Percentiles rank a stretch among this genome's conserved stretches.
Conservation (phyloP, 2,797 vertebrate species). For the Phaenicophaeus curvirostris region DNA sequence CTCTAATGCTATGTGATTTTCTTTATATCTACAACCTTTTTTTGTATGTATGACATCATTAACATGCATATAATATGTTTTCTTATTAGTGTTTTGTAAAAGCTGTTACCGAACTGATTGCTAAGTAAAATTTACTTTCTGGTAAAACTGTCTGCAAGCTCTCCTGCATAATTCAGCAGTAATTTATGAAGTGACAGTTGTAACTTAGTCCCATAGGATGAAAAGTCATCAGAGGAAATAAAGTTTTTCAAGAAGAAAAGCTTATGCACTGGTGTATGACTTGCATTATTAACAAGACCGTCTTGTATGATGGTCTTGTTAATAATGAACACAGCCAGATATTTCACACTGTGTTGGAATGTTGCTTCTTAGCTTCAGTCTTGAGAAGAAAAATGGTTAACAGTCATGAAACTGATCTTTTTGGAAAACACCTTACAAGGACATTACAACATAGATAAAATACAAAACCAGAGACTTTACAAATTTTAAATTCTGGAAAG, state of each 20-base stretch:
- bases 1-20: not conserved
- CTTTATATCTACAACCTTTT: not conserved
- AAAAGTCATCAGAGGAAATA: slow-evolving; percentile 12
- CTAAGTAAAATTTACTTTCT: not conserved
- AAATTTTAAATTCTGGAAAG: slow-evolving; percentile 13
- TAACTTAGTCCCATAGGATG: not conserved
- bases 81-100: not conserved
- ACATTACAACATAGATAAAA: not conserved
- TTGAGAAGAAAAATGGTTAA: slow-evolving; percentile 4
- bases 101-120: not conserved
- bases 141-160: not conserved
- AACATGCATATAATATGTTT: not conserved
- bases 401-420: not conserved
- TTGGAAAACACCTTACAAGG: slow-evolving; percentile 6
- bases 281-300: slow-evolving; percentile 19
- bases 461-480: not conserved
- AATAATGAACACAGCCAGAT: slow-evolving; percentile 55
- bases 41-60: not conserved
- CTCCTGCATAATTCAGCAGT: not conserved
- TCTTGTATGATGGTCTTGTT: not conserved
- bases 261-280: not conserved
- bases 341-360: slow-evolving; percentile 21
- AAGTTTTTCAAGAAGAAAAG: slow-evolving; percentile 15
- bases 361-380: not conserved
- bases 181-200: not conserved